Conservation (phyloP, 1,140 invertebrate species). For the Phortica variegata region DNA sequence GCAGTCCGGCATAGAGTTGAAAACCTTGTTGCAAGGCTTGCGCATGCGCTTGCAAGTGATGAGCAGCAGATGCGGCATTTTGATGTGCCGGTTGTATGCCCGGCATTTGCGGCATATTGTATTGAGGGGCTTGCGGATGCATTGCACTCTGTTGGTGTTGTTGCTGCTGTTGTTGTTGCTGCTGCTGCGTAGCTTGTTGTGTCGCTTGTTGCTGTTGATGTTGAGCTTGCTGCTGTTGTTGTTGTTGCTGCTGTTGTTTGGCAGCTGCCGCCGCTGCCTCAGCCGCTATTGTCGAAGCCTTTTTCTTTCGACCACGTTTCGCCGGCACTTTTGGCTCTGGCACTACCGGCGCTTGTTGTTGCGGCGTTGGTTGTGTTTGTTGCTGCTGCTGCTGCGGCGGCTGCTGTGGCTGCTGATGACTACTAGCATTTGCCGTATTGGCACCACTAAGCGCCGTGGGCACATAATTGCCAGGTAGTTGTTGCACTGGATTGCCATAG, state of each 20-base stretch:
- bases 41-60: constrained; percentile 41
- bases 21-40: constrained; percentile 58
- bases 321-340: constrained; percentile 46
- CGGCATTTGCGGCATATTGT: constrained; percentile 31
- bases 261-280: constrained; percentile 26
- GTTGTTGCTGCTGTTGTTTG: constrained; percentile 26
- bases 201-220: constrained; percentile 25
- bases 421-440: constrained; percentile 15
- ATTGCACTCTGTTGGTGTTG: constrained; percentile 25
- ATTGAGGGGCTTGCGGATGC: constrained; percentile 31
- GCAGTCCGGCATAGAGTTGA: constrained; percentile 61
- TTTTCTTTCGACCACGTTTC: constrained; percentile 50
- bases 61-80: constrained; percentile 11
- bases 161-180: constrained; percentile 22
- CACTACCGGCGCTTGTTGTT: neutral
- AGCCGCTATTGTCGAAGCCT: constrained; percentile 39
- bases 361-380: constrained; percentile 16
- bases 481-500: constrained; percentile 45
- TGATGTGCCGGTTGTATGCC: constrained; percentile 18
- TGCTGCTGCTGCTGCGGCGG: constrained; percentile 19
- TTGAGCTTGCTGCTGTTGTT: constrained; percentile 22
- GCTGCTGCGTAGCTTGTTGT: constrained; percentile 24
- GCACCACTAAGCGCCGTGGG: constrained; percentile 14
- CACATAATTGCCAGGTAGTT: constrained; percentile 45
- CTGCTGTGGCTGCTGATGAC: constrained; percentile 20